Percentiles rank a stretch among this genome's conserved stretches.
phyloP scores from a whole-genome alignment of 2,113 vertebrate species.

The Craseonycteris thonglongyai region DNA sequence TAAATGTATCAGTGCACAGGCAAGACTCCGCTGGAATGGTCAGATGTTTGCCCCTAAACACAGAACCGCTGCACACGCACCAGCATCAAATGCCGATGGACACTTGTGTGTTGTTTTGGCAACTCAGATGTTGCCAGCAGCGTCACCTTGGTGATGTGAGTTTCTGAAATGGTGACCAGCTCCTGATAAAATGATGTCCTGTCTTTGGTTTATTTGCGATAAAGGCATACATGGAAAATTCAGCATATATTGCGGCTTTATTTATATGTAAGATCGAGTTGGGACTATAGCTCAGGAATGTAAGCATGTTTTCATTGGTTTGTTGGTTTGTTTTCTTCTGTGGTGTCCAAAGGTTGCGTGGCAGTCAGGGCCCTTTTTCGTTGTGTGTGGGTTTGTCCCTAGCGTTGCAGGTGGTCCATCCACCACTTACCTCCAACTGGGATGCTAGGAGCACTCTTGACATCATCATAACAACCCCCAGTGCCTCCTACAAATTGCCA shows the following conservation, averaged over 20 bases:
- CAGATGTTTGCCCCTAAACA: neutral
- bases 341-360: rapidly evolving
- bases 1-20: rapidly evolving
- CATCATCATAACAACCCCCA: neutral
- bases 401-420: no score
- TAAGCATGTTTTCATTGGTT: no score
- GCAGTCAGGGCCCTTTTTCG: no score
- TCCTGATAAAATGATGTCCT: neutral
- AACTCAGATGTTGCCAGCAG: neutral
- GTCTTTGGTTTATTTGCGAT: neutral
- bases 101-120: neutral
- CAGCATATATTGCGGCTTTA: rapidly evolving
- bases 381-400: neutral
- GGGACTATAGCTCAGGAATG: neutral
- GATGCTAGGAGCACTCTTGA: no score
- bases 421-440: neutral
- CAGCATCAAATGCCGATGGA: rapidly evolving
- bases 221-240: neutral
- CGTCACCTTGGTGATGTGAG: neutral
- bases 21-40: rapidly evolving
- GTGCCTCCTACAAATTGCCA: neutral
- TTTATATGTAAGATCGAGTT: rapidly evolving
- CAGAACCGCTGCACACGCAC: neutral
- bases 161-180: neutral
- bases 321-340: neutral